phyloP scores from a whole-genome alignment of 2,888 invertebrate genomes.

The Drosophila meridionalis region DNA sequence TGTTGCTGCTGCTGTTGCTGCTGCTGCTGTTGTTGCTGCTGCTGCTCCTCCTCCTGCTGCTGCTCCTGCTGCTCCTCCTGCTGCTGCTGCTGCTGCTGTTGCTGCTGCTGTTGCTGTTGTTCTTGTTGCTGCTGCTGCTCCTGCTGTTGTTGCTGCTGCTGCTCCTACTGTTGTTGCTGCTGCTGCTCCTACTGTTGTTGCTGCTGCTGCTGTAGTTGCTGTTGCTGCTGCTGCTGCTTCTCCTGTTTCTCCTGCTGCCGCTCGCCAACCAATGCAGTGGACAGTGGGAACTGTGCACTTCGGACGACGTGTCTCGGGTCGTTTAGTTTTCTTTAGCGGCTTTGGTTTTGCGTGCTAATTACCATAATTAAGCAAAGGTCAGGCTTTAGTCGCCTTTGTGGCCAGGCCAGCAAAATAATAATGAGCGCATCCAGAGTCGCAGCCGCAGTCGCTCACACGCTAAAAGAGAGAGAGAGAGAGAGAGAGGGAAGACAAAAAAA shows the following conservation, averaged over 20 bases:
- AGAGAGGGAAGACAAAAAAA: constrained; percentile 22
- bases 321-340: constrained; percentile 53
- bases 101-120: too few relatives aligned
- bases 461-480: not conserved
- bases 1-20: too few relatives aligned
- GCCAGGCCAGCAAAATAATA: constrained; percentile 72
- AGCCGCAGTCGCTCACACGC: constrained; percentile 7
- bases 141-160: not conserved
- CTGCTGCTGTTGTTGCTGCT: not conserved
- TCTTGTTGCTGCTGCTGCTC: constrained; percentile 1
- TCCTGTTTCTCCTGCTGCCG: constrained; percentile 3
- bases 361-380: constrained; percentile 81
- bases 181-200: not conserved
- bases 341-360: constrained; percentile 70
- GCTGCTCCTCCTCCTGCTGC: not conserved
- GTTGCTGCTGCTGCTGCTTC: not conserved
- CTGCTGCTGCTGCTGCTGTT: not conserved
- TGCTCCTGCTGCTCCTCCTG: too few relatives aligned
- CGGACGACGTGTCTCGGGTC: constrained; percentile 52
- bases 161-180: too few relatives aligned
- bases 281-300: constrained; percentile 40
- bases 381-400: constrained; percentile 79
- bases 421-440: constrained; percentile 49
- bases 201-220: too few relatives aligned
- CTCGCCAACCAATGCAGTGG: constrained; percentile 27